Evolutionary conservation across 2,888 invertebrate species (phyloP), one percentile per base, ranked within the genome.

Genomic region (Caenorhabditis auriculariae): DNA sequence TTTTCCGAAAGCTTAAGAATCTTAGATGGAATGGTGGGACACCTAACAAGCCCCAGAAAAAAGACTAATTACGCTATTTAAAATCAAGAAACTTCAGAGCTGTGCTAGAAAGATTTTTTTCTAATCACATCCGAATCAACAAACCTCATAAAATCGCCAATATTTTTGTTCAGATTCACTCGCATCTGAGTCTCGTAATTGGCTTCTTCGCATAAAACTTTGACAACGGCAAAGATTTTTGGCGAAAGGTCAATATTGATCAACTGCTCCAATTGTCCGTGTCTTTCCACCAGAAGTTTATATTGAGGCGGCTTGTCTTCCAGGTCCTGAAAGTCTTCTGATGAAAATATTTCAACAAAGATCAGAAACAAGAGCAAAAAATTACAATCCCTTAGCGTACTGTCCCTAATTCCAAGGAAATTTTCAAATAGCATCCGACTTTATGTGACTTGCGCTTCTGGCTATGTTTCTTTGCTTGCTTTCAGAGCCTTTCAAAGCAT

Each of bases 101-200:
- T n/a, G n/a, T n/a, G n/a, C n/a, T n/a, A n/a, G n/a, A n/a, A n/a
- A n/a, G n/a, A n/a, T n/a, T n/a, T n/a, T n/a, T n/a, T n/a, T n/a
- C n/a, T n/a, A n/a, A 70, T 60, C 15, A 82, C 62, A 7, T 62
- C n/a, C n/a, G n/a, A n/a, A n/a, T n/a, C n/a, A n/a, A n/a, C n/a
- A n/a, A n/a, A 62, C 69, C 81, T 82, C 74, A 82, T 83, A 37
- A 83, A 74, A 21, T 83, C 77, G n/a, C 72, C 69, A 17, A 83
- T 76, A 0, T 82, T 82, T 54, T 78, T 77, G 39, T 74, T 62
- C n/a, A 77, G 57, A 42, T 74, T 67, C 19, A 83, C 56, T 15
- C 53, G 63, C 49, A 74, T 52, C 43, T 57, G 51, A 23, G 54
- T 41, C 12, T 65, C 60, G 29, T 58, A 61, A 4, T 64, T 54